phyloP scores from a whole-genome alignment of 92 coral and sea anemone species.

The Desmophyllum pertusum region DNA sequence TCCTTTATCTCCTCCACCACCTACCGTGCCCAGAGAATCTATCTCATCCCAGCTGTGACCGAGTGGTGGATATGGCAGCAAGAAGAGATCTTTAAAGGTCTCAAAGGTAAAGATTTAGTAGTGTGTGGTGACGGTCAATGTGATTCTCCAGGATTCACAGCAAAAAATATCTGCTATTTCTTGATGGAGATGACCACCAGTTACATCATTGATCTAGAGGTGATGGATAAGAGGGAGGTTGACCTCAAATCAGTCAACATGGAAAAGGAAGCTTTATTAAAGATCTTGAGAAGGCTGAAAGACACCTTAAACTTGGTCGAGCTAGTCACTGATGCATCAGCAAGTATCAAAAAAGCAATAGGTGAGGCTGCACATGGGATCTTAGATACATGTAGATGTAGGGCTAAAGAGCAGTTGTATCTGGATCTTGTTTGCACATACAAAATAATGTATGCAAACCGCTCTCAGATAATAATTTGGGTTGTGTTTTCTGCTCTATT shows the following conservation, averaged over 20 bases:
- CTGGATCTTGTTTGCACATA: too few species aligned
- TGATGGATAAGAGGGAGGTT: slow-evolving; percentile 46
- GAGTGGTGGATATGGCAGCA: slow-evolving; percentile 38
- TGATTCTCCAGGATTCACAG: slow-evolving; percentile 59
- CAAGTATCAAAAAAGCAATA: slow-evolving; percentile 29
- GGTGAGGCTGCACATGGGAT: too few species aligned
- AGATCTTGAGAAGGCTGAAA: background rate
- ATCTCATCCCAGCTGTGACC: slow-evolving; percentile 28
- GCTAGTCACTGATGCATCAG: slow-evolving; percentile 45
- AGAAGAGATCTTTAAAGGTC: slow-evolving; percentile 11
- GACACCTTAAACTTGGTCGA: slow-evolving; percentile 16
- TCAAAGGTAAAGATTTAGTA: background rate
- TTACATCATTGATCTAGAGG: slow-evolving; percentile 43
- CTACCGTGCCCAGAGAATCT: slow-evolving; percentile 18
- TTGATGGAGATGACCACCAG: slow-evolving; percentile 19
- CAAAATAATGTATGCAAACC: too few species aligned
- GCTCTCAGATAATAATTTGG: too few species aligned
- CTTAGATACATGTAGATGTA: too few species aligned
- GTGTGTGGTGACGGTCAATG: slow-evolving; percentile 66
- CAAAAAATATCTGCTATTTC: slow-evolving; percentile 58
- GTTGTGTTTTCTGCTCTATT: too few species aligned
- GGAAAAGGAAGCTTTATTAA: slow-evolving; percentile 34
- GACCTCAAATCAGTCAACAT: slow-evolving; percentile 23
- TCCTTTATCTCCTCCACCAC: slow-evolving; percentile 25
- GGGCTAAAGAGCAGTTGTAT: too few species aligned